Evolutionary conservation across 1,140 invertebrate genomes (phyloP).

Genomic region (Leguminivora glycinivorella): DNA sequence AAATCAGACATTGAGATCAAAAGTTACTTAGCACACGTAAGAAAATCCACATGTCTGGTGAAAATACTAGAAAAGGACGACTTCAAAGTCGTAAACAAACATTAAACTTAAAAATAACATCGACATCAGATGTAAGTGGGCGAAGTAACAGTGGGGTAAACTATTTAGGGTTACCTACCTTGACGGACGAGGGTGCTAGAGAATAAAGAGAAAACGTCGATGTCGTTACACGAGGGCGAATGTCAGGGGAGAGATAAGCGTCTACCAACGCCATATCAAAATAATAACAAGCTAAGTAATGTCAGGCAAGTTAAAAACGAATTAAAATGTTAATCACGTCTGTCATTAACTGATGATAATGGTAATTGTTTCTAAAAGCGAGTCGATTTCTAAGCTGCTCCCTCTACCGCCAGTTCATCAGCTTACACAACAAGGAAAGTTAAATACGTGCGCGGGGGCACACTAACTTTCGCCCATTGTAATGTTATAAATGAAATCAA

Average conservation of each 20-base stretch:
- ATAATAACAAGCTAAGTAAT: constrained; percentile 18
- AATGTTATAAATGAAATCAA: constrained; percentile 46
- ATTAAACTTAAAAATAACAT: constrained; percentile 7
- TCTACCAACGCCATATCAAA: constrained; percentile 12
- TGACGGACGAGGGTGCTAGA: constrained; percentile 67
- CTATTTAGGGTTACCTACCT: constrained; percentile 62
- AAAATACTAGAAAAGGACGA: background rate
- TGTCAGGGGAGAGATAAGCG: constrained; percentile 29
- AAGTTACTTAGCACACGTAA: constrained; percentile 22
- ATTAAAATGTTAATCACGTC: constrained; percentile 25
- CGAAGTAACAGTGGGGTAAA: constrained; percentile 49
- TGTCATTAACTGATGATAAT: constrained; percentile 45
- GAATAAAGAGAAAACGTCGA: constrained; percentile 63
- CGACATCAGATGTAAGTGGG: constrained; percentile 26
- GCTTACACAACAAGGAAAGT: constrained; percentile 79
- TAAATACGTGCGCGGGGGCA: constrained; percentile 68
- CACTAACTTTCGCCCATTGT: constrained; percentile 75
- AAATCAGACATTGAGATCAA: constrained; percentile 30
- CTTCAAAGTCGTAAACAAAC: constrained; percentile 1
- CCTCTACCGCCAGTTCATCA: constrained; percentile 68
- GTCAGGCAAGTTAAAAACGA: constrained; percentile 16
- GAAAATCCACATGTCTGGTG: background rate
- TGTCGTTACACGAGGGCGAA: constrained; percentile 52
- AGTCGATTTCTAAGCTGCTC: constrained; percentile 73
- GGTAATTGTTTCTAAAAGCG: constrained; percentile 60